A percentile compares a stretch with the other conserved stretches of the same genome.
Conservation (phyloP, 2,888 invertebrate species). For the Conus canariensis region DNA sequence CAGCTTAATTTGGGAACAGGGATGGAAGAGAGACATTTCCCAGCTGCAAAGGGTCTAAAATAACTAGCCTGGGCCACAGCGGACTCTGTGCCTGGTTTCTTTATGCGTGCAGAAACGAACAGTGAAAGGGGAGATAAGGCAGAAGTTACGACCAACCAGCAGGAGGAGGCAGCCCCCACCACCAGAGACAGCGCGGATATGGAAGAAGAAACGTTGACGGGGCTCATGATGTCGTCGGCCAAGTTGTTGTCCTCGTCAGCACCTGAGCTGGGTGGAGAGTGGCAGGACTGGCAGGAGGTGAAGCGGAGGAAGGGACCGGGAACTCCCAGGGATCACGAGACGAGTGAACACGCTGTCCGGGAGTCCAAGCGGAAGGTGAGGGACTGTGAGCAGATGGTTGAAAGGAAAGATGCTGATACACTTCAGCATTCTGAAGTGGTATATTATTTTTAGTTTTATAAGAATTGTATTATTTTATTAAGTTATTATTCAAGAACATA, state of each 20-base stretch:
- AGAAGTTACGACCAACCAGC: neutral
- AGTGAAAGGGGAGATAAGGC: neutral
- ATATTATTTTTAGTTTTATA: no score
- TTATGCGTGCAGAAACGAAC: neutral
- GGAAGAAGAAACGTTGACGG: neutral
- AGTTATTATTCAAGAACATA: no score
- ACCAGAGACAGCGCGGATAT: neutral
- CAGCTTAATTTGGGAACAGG: no score
- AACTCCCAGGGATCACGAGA: conserved; percentile 26
- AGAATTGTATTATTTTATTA: no score
- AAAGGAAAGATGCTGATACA: neutral
- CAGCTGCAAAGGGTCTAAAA: no score
- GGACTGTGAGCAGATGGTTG: neutral
- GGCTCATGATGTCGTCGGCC: neutral
- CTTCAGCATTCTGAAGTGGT: no score
- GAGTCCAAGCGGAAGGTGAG: conserved; percentile 13
- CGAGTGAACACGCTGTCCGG: neutral
- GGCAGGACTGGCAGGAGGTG: conserved; percentile 35
- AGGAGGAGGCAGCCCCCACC: neutral
- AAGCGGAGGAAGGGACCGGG: neutral
- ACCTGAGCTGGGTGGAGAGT: conserved; percentile 33
- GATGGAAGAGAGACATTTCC: no score
- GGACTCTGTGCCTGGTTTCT: no score
- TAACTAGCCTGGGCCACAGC: no score
- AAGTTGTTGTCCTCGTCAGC: conserved; percentile 37